Percentiles rank a stretch among this genome's conserved stretches.
Conservation (phyloP, 2,113 vertebrate genomes). For the Python bivittatus region DNA sequence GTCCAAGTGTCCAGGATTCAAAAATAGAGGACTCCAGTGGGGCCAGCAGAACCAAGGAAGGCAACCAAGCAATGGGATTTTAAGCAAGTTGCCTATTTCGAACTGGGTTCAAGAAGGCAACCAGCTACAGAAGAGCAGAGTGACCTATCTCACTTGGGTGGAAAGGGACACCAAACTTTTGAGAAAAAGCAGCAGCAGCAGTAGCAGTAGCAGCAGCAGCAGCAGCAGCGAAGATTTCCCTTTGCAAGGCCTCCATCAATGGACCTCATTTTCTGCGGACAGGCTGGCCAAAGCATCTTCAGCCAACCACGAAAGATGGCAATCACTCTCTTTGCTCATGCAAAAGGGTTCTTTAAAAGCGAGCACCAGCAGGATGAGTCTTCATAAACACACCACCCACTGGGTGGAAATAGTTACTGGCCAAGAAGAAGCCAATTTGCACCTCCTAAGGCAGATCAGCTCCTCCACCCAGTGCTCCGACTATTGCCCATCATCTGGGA, state of each 20-base stretch:
- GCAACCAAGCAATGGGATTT: background rate
- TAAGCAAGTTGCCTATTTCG: background rate
- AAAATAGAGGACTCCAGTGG: background rate
- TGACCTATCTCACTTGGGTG: background rate
- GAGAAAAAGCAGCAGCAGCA: rapidly evolving
- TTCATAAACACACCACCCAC: slow-evolving; percentile 58
- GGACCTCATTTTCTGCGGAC: background rate
- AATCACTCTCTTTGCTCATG: slow-evolving; percentile 53
- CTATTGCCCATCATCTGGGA: slow-evolving; percentile 82
- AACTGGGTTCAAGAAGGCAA: background rate
- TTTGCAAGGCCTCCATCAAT: background rate
- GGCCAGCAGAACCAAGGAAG: background rate
- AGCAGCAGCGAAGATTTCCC: background rate
- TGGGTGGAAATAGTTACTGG: slow-evolving; percentile 63
- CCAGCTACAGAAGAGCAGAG: background rate
- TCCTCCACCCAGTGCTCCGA: background rate
- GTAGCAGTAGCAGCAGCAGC: background rate
- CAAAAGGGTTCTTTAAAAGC: slow-evolving; percentile 54
- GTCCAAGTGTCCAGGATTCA: background rate
- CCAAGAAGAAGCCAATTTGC: background rate
- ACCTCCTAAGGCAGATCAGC: background rate
- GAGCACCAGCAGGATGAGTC: slow-evolving; percentile 46
- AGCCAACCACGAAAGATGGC: slow-evolving; percentile 18
- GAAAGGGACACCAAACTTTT: background rate
- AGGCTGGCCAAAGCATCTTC: slow-evolving; percentile 8